Evolutionary conservation across 2,113 vertebrate genomes (phyloP).

Genomic region (Epinephelus fuscoguttatus): DNA sequence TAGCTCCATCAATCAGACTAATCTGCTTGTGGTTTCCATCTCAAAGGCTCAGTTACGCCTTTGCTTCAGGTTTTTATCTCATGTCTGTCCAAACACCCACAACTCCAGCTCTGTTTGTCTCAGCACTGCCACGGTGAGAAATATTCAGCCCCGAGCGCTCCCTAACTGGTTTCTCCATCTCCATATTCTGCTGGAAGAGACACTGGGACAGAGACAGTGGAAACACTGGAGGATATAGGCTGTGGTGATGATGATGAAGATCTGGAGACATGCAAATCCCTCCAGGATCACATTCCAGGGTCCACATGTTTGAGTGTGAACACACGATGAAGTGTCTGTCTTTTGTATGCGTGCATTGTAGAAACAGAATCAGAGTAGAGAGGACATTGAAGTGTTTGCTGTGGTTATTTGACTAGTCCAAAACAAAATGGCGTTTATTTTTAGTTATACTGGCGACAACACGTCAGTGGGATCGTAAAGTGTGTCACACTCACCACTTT

Average conservation of each 20-base stretch:
- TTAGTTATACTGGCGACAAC: too few species aligned
- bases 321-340: constrained; percentile 2
- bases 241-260: constrained; percentile 34
- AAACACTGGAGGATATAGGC: constrained; percentile 48
- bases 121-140: constrained; percentile 14
- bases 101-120: constrained; percentile 21
- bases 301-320: constrained; percentile 3
- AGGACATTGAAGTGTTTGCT: too few species aligned
- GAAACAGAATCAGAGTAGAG: too few species aligned
- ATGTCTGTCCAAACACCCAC: constrained; percentile 39
- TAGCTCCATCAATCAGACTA: constrained; percentile 28
- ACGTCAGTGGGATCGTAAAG: too few species aligned
- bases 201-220: constrained; percentile 25
- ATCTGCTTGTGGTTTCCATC: constrained; percentile 34
- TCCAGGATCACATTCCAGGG: constrained; percentile 44
- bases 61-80: constrained; percentile 35
- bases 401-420: too few species aligned
- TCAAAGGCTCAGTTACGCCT: constrained; percentile 20
- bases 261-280: constrained; percentile 61
- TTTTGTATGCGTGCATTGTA: not conserved
- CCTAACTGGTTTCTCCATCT: constrained; percentile 34
- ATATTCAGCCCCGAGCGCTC: constrained; percentile 4
- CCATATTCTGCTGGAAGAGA: constrained; percentile 25
- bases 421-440: too few species aligned
- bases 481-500: too few species aligned